Base-by-base conservation (phyloP, 2,113 vertebrate species). In the Perccottus glenii region DNA sequence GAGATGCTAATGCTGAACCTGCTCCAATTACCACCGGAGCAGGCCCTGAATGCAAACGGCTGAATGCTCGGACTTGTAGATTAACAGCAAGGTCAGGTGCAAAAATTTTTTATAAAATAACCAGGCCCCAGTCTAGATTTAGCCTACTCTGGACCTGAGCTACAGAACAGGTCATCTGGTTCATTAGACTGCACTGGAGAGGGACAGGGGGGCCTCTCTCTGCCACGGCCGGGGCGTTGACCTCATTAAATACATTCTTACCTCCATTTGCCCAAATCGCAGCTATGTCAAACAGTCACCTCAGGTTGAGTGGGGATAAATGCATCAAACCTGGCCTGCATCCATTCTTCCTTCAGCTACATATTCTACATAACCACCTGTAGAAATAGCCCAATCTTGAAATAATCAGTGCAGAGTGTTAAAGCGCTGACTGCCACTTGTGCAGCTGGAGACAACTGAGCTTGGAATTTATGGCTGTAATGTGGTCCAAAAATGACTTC, bases 91-190 rank as follows among this genome's bases (percentile, higher is more conserved):
- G 84, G 84, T 89, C 78, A 85, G 79, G 82, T 82, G 78, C 62
- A 80, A 79, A 80, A 73, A 35, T 53, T 69, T 80, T 79, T 88
- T 85, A 85, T 83, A 85, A 70, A 75, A 74, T 61, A 85, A 77
- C 78, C 77, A 77, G 36, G 50, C 66, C 60, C 60, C 65, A 69
- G 73, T 76, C 78, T 82, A 59, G 60, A 82, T 82, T 77, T 84
- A 81, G 80, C 78, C 70, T 52, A 50, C 68, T 67, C 61, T 67
- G 64, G 55, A n/a, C n/a, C n/a, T n/a, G 64, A 79, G 67, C 70
- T 9, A 55, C 42, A 77, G 70, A 83, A 61, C 59, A 69, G 86
- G 84, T 91, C 85, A 86, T 85, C 75, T 78, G 81, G 88, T 88
- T 85, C 64, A 27, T 76, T 75, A 70, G 79, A 66, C 67, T 74